These are phyloP conservation scores for Diorhabda elongata DNA, from an alignment of 1,140 invertebrate species.

Conservation along the genomic window DNA sequence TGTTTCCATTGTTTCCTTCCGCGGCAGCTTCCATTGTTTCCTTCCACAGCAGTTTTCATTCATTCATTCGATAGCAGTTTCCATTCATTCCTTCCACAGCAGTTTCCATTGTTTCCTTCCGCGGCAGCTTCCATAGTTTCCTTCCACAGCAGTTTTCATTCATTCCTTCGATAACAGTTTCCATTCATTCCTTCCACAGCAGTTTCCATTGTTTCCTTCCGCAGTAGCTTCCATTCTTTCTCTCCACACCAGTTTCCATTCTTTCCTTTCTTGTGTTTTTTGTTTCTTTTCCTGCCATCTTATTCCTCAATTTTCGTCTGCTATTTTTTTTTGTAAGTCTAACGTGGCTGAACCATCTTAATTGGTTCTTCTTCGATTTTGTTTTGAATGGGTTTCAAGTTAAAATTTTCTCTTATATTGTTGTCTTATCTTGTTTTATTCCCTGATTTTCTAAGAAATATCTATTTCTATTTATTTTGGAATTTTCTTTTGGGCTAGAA, in stretches of 20 bases:
- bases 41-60: background rate
- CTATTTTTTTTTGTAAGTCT: background rate
- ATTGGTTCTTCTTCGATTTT: background rate
- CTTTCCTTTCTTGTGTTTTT: background rate
- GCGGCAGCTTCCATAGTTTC: too few species aligned
- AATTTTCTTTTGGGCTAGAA: too few species aligned
- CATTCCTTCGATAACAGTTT: background rate
- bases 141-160: background rate
- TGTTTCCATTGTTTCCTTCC: too few species aligned
- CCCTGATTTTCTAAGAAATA: too few species aligned
- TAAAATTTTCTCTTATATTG: background rate
- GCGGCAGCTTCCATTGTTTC: too few species aligned
- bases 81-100: too few species aligned
- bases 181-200: too few species aligned
- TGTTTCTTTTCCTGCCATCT: background rate
- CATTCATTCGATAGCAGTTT: background rate
- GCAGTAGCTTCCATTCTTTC: too few species aligned
- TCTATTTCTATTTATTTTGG: too few species aligned
- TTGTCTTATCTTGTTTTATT: too few species aligned
- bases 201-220: too few species aligned
- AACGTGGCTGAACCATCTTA: background rate
- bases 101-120: too few species aligned
- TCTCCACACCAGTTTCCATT: background rate
- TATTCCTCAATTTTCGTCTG: background rate
- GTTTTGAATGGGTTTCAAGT: background rate